These are phyloP conservation scores for Aurelia sp. DNA, from an alignment of 30 jellyfish, hydroid and myxozoan genomes.

Conservation along the genomic window DNA sequence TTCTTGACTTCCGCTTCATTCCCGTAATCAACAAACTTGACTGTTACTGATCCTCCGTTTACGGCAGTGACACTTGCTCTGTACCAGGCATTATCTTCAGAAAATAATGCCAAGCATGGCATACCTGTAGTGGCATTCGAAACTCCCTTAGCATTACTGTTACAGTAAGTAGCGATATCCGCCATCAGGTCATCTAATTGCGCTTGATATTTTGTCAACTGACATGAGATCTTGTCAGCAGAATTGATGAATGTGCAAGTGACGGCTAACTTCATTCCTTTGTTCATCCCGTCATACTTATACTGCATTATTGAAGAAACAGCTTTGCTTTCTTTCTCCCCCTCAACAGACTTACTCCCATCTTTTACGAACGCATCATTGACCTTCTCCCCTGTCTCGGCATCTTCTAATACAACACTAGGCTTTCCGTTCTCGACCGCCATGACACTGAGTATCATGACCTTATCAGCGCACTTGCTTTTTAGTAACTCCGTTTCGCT, in stretches of 20 bases:
- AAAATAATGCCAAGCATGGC: conserved; percentile 42
- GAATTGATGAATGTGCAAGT: conserved; percentile 44
- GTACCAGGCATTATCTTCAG: conserved; percentile 65
- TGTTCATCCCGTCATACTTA: background rate
- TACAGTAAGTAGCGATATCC: conserved; percentile 49
- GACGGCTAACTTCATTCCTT: conserved; percentile 11
- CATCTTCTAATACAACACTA: conserved; percentile 15
- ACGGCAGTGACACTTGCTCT: conserved; percentile 36
- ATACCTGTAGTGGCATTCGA: conserved; percentile 4
- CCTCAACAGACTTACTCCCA: background rate
- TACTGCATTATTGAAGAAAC: background rate
- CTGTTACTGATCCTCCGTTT: conserved; percentile 3
- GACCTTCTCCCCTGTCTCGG: conserved; percentile 6
- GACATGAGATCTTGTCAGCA: conserved; percentile 41
- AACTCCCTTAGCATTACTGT: background rate
- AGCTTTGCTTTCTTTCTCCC: background rate
- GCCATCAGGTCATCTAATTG: conserved; percentile 75
- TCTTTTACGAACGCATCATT: conserved; percentile 27
- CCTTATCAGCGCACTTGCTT: conserved; percentile 24
- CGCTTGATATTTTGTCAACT: conserved; percentile 27
- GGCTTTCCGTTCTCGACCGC: background rate
- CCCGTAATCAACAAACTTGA: conserved; percentile 60
- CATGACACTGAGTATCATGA: background rate
- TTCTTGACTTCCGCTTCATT: conserved; percentile 45
- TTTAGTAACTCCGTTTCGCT: conserved; percentile 9